Evolutionary conservation across 2,888 invertebrate genomes (phyloP).

Genomic region (Limnephilus lunatus): DNA sequence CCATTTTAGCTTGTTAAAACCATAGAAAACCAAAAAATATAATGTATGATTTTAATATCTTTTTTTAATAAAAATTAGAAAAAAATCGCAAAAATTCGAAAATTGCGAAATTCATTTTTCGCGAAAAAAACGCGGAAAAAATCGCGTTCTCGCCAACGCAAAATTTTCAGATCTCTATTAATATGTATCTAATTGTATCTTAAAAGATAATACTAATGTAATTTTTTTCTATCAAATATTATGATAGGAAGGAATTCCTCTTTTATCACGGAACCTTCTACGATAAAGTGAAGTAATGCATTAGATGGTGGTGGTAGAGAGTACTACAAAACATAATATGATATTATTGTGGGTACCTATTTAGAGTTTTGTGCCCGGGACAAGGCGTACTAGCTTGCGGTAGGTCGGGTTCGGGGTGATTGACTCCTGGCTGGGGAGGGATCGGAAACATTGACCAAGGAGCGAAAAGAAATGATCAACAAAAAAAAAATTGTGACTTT

Average conservation of each 20-base stretch:
- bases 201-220: too few relatives aligned
- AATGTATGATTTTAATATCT: too few relatives aligned
- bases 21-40: too few relatives aligned
- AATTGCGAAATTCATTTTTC: too few relatives aligned
- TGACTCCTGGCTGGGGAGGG: slow-evolving; percentile 46
- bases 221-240: neutral
- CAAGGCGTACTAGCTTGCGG: slow-evolving; percentile 59
- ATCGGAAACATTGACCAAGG: neutral
- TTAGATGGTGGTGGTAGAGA: neutral
- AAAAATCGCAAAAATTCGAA: too few relatives aligned
- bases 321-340: neutral
- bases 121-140: too few relatives aligned
- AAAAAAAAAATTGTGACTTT: too few relatives aligned
- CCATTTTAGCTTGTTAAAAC: too few relatives aligned
- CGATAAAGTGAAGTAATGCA: neutral
- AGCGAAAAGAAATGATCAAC: neutral
- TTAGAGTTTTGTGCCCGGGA: slow-evolving; percentile 12
- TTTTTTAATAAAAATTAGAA: too few relatives aligned
- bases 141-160: too few relatives aligned
- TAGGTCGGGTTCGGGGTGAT: slow-evolving; percentile 61
- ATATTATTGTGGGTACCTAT: neutral
- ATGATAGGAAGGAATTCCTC: neutral
- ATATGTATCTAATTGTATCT: neutral
- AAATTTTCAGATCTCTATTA: too few relatives aligned
- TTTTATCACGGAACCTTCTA: neutral